These are phyloP conservation scores for Myrmophylax atrothorax DNA, from an alignment of 2,113 vertebrate species.

Conservation along the genomic window DNA sequence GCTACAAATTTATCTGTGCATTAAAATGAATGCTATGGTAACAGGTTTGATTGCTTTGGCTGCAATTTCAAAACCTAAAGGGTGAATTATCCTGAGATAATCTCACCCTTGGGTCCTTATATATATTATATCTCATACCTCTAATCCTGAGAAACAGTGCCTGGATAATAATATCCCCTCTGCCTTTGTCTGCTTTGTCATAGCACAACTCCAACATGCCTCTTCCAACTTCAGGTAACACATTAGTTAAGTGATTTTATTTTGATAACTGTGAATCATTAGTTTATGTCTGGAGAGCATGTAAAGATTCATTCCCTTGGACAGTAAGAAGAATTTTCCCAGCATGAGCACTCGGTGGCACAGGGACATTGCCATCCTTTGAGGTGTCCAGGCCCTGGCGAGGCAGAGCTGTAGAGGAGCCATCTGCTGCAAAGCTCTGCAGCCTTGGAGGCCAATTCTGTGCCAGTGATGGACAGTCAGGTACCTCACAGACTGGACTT, in stretches of 20 bases:
- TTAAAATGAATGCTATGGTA: conserved; percentile 68
- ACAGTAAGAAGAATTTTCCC: background rate
- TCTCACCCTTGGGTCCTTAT: conserved; percentile 29
- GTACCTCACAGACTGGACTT: background rate
- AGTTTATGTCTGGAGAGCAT: background rate
- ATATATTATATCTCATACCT: conserved; percentile 47
- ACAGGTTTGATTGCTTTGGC: conserved; percentile 61
- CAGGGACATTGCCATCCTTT: background rate
- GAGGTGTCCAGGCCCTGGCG: background rate
- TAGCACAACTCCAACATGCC: background rate
- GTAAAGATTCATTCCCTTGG: background rate
- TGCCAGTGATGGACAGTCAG: background rate
- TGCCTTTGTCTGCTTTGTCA: background rate
- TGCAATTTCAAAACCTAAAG: conserved; percentile 58
- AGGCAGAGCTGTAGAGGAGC: background rate
- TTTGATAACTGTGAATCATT: background rate
- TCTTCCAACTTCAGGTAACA: background rate
- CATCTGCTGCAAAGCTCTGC: background rate
- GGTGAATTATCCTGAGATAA: conserved; percentile 54
- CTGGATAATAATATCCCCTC: conserved; percentile 25
- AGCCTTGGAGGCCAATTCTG: background rate
- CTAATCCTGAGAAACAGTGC: conserved; percentile 31
- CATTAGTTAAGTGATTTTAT: background rate
- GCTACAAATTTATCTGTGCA: conserved; percentile 51
- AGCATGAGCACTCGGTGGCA: background rate